Percentiles rank a stretch among this genome's conserved stretches.
These are phyloP conservation scores for Orthonychiurus folsomi DNA, from an alignment of 2,888 invertebrate species.

Conservation along the genomic window DNA sequence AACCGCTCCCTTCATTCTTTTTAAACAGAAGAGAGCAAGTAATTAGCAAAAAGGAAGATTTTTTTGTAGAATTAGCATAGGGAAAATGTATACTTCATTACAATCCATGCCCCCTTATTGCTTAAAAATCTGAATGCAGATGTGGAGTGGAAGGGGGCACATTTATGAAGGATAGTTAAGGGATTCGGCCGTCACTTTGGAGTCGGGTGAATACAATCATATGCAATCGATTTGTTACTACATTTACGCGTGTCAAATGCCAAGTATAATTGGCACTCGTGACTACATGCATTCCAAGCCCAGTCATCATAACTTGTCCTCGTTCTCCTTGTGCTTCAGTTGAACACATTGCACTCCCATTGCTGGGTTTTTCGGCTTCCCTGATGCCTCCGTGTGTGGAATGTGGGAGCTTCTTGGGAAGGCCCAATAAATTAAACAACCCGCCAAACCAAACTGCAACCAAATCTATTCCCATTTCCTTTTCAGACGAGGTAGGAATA, in stretches of 20 bases:
- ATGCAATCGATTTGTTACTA: conserved; percentile 41
- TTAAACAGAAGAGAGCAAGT: no score
- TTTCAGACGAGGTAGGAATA: conserved; percentile 1
- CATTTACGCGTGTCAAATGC: conserved; percentile 41
- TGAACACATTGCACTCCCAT: not conserved
- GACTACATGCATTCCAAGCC: conserved; percentile 30
- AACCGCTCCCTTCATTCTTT: no score
- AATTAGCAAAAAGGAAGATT: no score
- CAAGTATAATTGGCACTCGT: conserved; percentile 40
- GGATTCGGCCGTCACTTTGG: no score
- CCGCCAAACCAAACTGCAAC: conserved; percentile 2
- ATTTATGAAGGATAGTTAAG: no score
- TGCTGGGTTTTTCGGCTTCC: conserved; percentile 1
- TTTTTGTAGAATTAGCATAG: no score
- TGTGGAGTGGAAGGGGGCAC: no score
- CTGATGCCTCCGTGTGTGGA: not conserved
- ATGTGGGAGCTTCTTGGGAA: not conserved
- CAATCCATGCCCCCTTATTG: no score
- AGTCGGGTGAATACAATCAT: no score
- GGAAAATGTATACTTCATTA: no score
- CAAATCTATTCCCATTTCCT: not conserved
- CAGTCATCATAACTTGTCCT: conserved; percentile 20
- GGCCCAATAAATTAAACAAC: not conserved
- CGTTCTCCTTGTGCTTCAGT: conserved; percentile 6
- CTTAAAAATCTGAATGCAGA: no score